phyloP scores from a whole-genome alignment of 2,797 vertebrate species.

The Macropus fuliginosus region DNA sequence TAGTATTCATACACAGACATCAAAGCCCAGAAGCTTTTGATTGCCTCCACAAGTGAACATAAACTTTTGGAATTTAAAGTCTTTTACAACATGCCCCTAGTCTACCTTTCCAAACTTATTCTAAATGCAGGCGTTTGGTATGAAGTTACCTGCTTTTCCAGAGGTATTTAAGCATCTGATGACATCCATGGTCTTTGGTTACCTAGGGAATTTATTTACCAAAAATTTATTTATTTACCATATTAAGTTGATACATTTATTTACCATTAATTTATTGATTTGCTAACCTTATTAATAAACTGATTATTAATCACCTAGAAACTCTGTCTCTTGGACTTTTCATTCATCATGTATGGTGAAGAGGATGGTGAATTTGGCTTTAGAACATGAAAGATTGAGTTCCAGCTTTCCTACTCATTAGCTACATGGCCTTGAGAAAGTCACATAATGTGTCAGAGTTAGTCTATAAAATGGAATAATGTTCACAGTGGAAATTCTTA shows the following conservation, averaged over 20 bases:
- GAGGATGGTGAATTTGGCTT: not conserved
- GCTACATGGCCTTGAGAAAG: not conserved
- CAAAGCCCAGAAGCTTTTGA: not conserved
- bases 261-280: not conserved
- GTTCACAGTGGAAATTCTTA: not conserved
- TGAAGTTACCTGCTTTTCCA: not conserved
- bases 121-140: not conserved
- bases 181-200: not conserved
- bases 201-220: not conserved
- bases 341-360: not conserved
- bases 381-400: not conserved
- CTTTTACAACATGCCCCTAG: not conserved
- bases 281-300: not conserved
- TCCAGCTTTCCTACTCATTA: not conserved
- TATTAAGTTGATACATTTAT: not conserved
- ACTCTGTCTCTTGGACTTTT: not conserved
- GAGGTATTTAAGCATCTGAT: not conserved
- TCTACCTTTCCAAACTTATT: not conserved
- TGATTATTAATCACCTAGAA: not conserved
- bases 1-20: not conserved
- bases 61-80: not conserved
- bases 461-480: not conserved
- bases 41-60: not conserved
- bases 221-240: not conserved
- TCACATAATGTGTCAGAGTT: not conserved